phyloP scores from a whole-genome alignment of 2,888 invertebrate genomes.

The Acleris cristana region DNA sequence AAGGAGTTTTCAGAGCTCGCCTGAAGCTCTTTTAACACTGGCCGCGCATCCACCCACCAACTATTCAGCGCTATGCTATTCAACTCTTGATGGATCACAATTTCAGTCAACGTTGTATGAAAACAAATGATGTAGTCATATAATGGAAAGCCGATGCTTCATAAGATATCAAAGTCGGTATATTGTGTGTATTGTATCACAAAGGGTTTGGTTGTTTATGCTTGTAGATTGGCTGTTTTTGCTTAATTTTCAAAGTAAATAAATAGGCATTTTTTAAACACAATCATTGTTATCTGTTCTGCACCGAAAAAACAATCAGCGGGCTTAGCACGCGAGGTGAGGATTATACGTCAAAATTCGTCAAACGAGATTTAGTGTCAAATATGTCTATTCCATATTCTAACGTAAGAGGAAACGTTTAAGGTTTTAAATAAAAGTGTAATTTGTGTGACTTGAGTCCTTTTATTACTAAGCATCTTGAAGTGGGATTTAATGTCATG shows the following conservation, averaged over 20 bases:
- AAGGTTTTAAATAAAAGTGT: too few species aligned
- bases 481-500: too few species aligned
- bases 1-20: slow-evolving; percentile 55
- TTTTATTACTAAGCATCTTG: too few species aligned
- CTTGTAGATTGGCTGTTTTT: background rate
- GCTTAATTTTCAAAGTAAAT: background rate
- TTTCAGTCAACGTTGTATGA: slow-evolving; percentile 75
- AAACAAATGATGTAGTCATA: slow-evolving; percentile 70
- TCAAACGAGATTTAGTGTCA: too few species aligned
- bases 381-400: too few species aligned
- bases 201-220: background rate
- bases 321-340: too few species aligned
- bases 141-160: slow-evolving; percentile 55
- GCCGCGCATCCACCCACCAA: slow-evolving; percentile 67
- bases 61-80: slow-evolving; percentile 76
- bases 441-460: too few species aligned
- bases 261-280: background rate
- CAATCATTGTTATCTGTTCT: too few species aligned
- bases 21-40: slow-evolving; percentile 44
- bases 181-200: slow-evolving; percentile 20
- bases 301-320: too few species aligned
- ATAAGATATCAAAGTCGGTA: slow-evolving; percentile 39
- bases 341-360: too few species aligned
- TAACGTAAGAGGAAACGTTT: too few species aligned
- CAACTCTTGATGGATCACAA: slow-evolving; percentile 78